Percentiles rank a stretch among this genome's conserved stretches.
Evolutionary conservation across 2,888 invertebrate species (phyloP).

Genomic region (Cremastinae sp.): DNA sequence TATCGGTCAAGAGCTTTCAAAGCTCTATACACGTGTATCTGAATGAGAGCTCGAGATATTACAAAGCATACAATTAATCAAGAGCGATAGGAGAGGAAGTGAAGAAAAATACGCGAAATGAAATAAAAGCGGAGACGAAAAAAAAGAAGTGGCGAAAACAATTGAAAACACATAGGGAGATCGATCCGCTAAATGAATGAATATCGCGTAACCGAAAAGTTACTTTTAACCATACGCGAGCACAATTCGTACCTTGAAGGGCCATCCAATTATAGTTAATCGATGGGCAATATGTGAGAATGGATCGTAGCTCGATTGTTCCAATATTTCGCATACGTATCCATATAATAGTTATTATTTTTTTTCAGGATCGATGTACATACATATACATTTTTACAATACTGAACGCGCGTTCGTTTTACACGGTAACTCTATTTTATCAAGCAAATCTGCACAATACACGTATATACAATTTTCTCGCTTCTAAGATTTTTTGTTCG

Average conservation of each 20-base stretch:
- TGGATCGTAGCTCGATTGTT: not conserved
- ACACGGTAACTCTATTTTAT: not conserved
- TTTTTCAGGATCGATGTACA: constrained; percentile 14
- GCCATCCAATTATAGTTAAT: constrained; percentile 50
- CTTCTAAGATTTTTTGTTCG: not conserved
- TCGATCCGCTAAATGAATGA: not conserved
- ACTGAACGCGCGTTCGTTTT: no score
- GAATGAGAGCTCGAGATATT: constrained; percentile 10
- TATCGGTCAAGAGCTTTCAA: constrained; percentile 10
- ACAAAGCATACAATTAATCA: constrained; percentile 16
- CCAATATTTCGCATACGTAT: not conserved
- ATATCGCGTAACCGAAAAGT: not conserved
- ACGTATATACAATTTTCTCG: constrained; percentile 1
- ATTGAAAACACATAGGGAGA: not conserved
- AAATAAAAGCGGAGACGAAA: no score
- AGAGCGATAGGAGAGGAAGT: not conserved
- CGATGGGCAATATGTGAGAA: constrained; percentile 20
- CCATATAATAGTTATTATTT: constrained; percentile 10
- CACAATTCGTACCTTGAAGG: constrained; percentile 24
- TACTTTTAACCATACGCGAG: no score
- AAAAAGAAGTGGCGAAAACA: not conserved
- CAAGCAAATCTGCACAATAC: no score
- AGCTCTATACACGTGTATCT: not conserved
- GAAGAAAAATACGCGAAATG: no score
- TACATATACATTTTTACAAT: not conserved